Base-by-base conservation (phyloP, 2,113 vertebrate species). In the Pelvicachromis taeniatus region DNA sequence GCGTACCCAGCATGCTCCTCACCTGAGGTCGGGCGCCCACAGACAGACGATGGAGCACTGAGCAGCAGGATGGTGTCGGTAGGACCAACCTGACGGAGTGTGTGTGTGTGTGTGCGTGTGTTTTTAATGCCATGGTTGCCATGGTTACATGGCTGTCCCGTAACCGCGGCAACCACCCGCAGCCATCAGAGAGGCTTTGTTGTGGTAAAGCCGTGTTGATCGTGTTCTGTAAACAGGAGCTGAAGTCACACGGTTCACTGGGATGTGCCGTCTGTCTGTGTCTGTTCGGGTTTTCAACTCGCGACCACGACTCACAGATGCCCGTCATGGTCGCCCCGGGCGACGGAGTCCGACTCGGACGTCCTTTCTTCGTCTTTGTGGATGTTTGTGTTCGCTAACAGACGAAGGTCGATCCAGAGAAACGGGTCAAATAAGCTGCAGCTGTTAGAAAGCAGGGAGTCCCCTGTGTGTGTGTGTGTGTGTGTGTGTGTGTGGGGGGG, bases 11-110 rank as follows among this genome's bases (percentile, higher is more conserved):
- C 82, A 87, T 85, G 87, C 88, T 55, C 78, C 63, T 89, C 73
- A 80, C 68, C 86, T 83, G 78, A 55, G 19, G 52, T 79, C 9
- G 9, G 50, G 45, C 33, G 31, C 52, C 40, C 65, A 29, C 65
- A 73, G 65, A 75, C 35, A 80, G 87, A 61, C 58, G 84, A 87
- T 91, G 89, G 89, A 87, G n/a, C 35, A n/a, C 55, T 31, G 40
- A 3, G 56, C 8, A 81, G 58, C 82, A 73, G 59, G 79, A 82
- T 70, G 86, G 45, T 35, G 87, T 80, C 8, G 83, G 87, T 91
- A 89, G 87, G 90, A 87, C n/a, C 1, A 6, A 19, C 42, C 9
- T 77, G 42, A 73, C 40, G 29, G 65, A 17, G 65, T 45, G 40
- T 83, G 59, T 82, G 42, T 48, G 45, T 81, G 1, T 7, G 42